phyloP scores from a whole-genome alignment of 2,797 vertebrate species.

The Cichlasoma orientale region DNA sequence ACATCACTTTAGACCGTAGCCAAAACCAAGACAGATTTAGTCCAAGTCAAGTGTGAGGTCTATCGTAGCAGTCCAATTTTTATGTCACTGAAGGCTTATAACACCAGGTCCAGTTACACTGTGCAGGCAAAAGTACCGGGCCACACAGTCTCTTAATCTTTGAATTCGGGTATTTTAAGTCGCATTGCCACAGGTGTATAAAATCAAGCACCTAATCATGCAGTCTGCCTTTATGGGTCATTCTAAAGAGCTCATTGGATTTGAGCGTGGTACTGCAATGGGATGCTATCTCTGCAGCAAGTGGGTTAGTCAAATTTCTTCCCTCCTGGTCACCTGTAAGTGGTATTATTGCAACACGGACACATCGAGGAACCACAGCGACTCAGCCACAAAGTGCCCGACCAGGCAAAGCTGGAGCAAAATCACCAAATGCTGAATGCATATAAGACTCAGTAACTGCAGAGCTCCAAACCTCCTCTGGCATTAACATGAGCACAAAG shows the following conservation, averaged over 20 bases:
- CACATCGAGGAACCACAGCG: too few relatives aligned
- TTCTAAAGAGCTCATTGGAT: too few relatives aligned
- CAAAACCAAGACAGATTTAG: background rate
- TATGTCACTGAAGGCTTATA: background rate
- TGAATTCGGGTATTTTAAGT: background rate
- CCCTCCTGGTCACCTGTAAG: background rate
- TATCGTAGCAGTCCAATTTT: background rate
- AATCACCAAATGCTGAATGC: too few relatives aligned
- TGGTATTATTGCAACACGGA: background rate
- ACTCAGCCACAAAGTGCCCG: too few relatives aligned
- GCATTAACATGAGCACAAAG: background rate
- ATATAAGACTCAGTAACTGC: background rate
- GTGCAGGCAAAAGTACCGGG: background rate
- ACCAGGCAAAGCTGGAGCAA: too few relatives aligned
- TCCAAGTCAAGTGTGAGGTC: background rate
- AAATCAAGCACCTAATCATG: too few relatives aligned
- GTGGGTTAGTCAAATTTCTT: too few relatives aligned
- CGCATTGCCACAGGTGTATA: too few relatives aligned
- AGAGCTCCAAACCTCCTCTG: background rate
- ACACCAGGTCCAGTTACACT: background rate
- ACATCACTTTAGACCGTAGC: background rate
- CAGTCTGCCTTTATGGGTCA: too few relatives aligned
- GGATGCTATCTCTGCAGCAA: too few relatives aligned
- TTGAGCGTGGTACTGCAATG: too few relatives aligned
- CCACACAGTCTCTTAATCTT: background rate